A percentile compares a stretch with the other conserved stretches of the same genome.
Evolutionary conservation across 2,113 vertebrate species (phyloP).

Genomic region (Artemisiospiza belli): DNA sequence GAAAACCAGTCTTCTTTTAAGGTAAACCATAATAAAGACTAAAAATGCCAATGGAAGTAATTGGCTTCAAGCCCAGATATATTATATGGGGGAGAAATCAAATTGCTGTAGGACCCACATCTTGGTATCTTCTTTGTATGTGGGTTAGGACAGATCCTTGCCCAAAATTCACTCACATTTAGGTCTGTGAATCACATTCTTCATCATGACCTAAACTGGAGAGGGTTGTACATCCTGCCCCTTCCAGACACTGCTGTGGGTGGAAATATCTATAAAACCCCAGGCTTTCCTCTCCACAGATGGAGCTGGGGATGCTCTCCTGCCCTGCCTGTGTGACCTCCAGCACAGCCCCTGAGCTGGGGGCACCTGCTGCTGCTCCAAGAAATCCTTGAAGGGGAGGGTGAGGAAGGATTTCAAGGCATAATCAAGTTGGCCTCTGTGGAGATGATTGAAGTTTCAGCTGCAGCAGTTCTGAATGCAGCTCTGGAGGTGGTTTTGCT

Average conservation of each 20-base stretch:
- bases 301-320: not conserved
- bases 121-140: rapidly evolving
- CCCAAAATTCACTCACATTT: not conserved
- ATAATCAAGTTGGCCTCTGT: not conserved
- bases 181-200: not conserved
- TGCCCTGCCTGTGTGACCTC: not conserved
- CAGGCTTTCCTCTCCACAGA: not conserved
- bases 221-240: not conserved
- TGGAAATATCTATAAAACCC: not conserved
- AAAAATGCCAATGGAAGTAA: not conserved
- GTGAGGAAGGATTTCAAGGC: not conserved
- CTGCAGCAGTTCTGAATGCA: not conserved
- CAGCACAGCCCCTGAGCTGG: not conserved
- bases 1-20: not conserved
- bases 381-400: rapidly evolving
- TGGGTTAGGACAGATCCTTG: not conserved
- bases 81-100: not conserved
- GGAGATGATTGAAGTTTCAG: not conserved
- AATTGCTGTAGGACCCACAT: not conserved
- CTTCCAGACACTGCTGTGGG: not conserved
- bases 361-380: not conserved
- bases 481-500: not conserved
- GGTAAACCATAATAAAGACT: not conserved
- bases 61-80: not conserved
- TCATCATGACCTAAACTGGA: not conserved